Evolutionary conservation across 2,888 invertebrate species (phyloP), one percentile per base, ranked within the genome.

Genomic region (Thyatira batis): DNA sequence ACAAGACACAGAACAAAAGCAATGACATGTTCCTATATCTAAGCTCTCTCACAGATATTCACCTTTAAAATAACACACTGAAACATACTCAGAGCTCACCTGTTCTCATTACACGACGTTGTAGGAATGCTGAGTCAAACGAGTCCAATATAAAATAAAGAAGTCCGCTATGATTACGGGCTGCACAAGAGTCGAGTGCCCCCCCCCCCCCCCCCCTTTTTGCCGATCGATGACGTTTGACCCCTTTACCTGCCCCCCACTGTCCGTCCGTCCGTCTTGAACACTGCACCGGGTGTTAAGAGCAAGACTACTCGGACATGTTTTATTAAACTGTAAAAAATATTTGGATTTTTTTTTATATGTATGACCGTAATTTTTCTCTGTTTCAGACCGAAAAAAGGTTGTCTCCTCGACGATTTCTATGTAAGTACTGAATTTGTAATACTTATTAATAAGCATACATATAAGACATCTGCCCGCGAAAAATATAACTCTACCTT

Each of bases 191-290:
- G 70, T 55, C 60, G 59, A 69, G 58, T 60, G 64, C 60, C 59
- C 65, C 59, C 55, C 57, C 45, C 51, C 53, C 54, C 50, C 51
- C 49, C 58, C 45, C 51, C 53, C 54, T 50, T 52, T 49, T 57
- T 63, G 76, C 58, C 85, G 86, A 90, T 90, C 90, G 89, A 90
- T 90, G 89, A 79, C 82, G 84, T 86, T 86, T 89, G 90, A 89
- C 90, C 90, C 84, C 88, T 84, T 87, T 82, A 89, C 89, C 89
- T 89, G 89, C 82, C 86, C 85, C 85, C 84, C 66, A 68, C 77
- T 73, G 78, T 76, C 77, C 80, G 80, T 80, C 80, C 79, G 85
- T 87, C 85, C 87, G 85, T 82, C 84, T 85, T 85, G 76, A 77
- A 76, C 76, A 67, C 78, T 87, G 87, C 85, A 85, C 72, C 73